Percentiles rank a stretch among this genome's conserved stretches.
Conservation (phyloP, 1,140 invertebrate genomes). For the Zaprionus inermis region DNA sequence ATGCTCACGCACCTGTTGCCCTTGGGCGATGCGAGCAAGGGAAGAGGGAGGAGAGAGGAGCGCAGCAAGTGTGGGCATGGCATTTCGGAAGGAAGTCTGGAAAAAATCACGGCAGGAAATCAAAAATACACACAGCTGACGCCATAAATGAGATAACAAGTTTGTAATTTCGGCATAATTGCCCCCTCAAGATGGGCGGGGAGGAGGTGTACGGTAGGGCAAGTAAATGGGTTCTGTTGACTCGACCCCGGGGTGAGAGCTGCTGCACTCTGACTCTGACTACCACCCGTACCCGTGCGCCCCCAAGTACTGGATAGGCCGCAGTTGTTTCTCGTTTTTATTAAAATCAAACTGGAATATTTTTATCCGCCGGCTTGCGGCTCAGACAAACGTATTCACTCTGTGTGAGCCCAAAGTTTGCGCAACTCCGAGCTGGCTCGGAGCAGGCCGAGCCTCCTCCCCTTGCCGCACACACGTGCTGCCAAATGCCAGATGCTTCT, state of each 20-base stretch:
- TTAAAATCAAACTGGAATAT: slow-evolving; percentile 73
- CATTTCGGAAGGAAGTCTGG: slow-evolving; percentile 14
- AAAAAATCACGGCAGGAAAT: slow-evolving; percentile 62
- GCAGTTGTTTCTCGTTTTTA: slow-evolving; percentile 56
- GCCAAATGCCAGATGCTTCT: slow-evolving; percentile 37
- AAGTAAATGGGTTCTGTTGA: slow-evolving; percentile 19
- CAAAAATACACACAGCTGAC: slow-evolving; percentile 74
- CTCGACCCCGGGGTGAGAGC: slow-evolving; percentile 10
- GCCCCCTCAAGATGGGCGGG: slow-evolving; percentile 14
- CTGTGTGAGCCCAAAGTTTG: slow-evolving; percentile 8
- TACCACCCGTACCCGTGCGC: background rate
- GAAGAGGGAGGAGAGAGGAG: background rate
- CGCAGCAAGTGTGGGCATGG: background rate
- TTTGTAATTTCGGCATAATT: slow-evolving; percentile 79
- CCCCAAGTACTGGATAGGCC: slow-evolving; percentile 3
- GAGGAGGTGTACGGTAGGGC: background rate
- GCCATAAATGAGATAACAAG: slow-evolving; percentile 80
- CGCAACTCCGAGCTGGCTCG: background rate
- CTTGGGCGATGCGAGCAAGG: background rate
- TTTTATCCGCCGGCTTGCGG: slow-evolving; percentile 45
- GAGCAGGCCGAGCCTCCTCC: background rate
- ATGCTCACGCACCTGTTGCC: slow-evolving; percentile 28
- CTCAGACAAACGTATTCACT: background rate
- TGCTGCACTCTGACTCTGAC: slow-evolving; percentile 28
- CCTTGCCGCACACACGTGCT: slow-evolving; percentile 15